Conservation (phyloP, 2,797 vertebrate species). For the Sebastes hubbsi region DNA sequence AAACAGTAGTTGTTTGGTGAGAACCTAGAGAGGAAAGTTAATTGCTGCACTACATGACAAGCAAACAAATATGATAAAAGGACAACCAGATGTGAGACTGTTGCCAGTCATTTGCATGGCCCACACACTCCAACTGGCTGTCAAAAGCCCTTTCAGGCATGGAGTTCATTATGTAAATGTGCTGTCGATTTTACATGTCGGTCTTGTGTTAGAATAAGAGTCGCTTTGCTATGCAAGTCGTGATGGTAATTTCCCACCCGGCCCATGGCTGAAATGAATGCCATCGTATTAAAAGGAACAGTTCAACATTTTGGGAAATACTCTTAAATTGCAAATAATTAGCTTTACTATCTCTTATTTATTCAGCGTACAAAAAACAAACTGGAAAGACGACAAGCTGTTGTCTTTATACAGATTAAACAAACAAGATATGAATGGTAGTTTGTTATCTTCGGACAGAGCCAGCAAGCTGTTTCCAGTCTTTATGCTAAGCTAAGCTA, state of each 20-base stretch:
- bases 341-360: not conserved
- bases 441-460: too few species aligned
- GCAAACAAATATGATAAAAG: not conserved
- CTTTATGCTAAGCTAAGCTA: not conserved
- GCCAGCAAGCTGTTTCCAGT: not conserved
- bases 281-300: not conserved
- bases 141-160: not conserved
- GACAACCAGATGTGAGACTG: not conserved
- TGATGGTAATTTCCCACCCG: not conserved
- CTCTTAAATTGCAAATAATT: not conserved
- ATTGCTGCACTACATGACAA: not conserved
- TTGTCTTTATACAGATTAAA: too few species aligned
- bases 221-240: not conserved
- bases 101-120: conserved; percentile 15
- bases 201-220: not conserved
- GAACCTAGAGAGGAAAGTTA: not conserved
- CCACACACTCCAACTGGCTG: not conserved
- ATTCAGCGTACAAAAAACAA: not conserved
- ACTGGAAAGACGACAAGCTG: not conserved
- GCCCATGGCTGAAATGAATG: not conserved
- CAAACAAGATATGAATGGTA: too few species aligned
- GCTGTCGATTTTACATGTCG: not conserved
- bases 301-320: not conserved
- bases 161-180: conserved; percentile 22
- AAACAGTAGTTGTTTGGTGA: not conserved